Percentiles rank a stretch among this genome's conserved stretches.
Evolutionary conservation across 2,888 invertebrate species (phyloP).

Genomic region (Notocelia uddmanniana): DNA sequence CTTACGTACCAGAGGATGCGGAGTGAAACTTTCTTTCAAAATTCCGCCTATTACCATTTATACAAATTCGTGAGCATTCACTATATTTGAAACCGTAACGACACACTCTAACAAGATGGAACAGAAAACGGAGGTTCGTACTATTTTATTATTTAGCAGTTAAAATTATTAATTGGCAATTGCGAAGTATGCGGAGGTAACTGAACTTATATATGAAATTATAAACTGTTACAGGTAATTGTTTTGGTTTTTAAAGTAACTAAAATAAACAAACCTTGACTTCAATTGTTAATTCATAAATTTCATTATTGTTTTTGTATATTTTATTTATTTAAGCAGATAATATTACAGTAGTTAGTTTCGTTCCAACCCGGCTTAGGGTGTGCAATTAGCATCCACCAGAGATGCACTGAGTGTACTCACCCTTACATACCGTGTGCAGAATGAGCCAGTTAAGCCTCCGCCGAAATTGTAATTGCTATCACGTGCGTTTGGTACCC

Average conservation of each 20-base stretch:
- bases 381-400: no score
- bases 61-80: constrained; percentile 21
- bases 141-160: constrained; percentile 5
- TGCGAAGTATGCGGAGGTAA: constrained; percentile 28
- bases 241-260: background rate
- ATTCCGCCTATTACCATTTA: constrained; percentile 1
- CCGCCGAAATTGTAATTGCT: no score
- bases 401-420: no score
- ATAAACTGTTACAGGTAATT: background rate
- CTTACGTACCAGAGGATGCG: constrained; percentile 51
- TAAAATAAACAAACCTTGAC: background rate
- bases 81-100: background rate
- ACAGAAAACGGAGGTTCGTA: constrained; percentile 38
- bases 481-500: no score
- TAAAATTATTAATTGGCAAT: constrained; percentile 23
- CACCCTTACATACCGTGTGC: background rate
- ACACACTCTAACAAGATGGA: constrained; percentile 20
- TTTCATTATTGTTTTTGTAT: no score
- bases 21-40: constrained; percentile 52
- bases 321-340: background rate
- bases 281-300: background rate
- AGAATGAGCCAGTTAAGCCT: no score
- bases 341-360: no score
- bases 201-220: constrained; percentile 2
- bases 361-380: no score